phyloP scores from a whole-genome alignment of 2,888 invertebrate species.

The Coenonympha arcania region DNA sequence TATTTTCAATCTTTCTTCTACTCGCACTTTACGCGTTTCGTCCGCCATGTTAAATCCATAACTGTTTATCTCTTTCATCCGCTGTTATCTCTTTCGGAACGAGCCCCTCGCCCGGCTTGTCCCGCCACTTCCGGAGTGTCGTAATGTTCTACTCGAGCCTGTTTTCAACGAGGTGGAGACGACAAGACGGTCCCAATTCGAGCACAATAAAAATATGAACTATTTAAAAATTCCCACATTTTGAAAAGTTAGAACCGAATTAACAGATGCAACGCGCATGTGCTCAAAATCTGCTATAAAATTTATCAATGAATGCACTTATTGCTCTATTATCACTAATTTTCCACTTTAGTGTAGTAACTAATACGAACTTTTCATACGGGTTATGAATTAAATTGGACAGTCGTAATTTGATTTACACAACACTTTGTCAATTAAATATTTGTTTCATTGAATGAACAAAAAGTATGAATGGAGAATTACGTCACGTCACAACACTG shows the following conservation, averaged over 20 bases:
- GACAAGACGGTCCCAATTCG: slow-evolving; percentile 42
- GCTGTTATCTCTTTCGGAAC: slow-evolving; percentile 74
- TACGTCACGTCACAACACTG: slow-evolving; percentile 70
- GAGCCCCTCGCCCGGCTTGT: slow-evolving; percentile 69
- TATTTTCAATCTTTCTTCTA: slow-evolving; percentile 94
- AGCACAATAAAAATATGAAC: slow-evolving; percentile 37
- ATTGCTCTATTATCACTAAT: slow-evolving; percentile 35
- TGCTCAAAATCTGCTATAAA: slow-evolving; percentile 57
- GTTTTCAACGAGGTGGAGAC: slow-evolving; percentile 41
- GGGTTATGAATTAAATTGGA: slow-evolving; percentile 23
- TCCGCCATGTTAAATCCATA: slow-evolving; percentile 94
- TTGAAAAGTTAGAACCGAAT: slow-evolving; percentile 36
- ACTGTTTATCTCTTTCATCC: slow-evolving; percentile 77
- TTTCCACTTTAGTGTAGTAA: slow-evolving; percentile 33
- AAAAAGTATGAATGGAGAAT: slow-evolving; percentile 73
- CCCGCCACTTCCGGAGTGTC: slow-evolving; percentile 75
- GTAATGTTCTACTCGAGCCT: slow-evolving; percentile 70
- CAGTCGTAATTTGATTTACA: slow-evolving; percentile 35
- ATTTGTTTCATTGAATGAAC: slow-evolving; percentile 65
- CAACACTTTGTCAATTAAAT: slow-evolving; percentile 52
- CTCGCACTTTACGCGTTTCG: slow-evolving; percentile 91
- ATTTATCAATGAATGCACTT: slow-evolving; percentile 66
- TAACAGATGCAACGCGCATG: slow-evolving; percentile 62
- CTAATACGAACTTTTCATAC: slow-evolving; percentile 25
- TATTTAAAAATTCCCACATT: slow-evolving; percentile 42